Conservation (phyloP, 2,888 invertebrate species). For the Calameuta filiformis region DNA sequence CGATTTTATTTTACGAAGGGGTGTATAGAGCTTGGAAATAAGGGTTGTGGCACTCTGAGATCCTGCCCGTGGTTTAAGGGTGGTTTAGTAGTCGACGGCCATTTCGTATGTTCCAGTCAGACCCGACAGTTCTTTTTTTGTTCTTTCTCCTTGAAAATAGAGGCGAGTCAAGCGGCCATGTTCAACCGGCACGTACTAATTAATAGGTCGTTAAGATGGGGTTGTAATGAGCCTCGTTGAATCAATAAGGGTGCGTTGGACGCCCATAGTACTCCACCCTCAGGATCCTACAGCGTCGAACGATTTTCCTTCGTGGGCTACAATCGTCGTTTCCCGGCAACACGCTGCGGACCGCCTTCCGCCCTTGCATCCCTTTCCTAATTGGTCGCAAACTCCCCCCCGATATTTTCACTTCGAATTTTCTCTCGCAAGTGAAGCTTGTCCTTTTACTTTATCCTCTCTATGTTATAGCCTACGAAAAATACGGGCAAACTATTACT, state of each 20-base stretch:
- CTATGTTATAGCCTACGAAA: conserved; percentile 26
- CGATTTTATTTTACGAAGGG: too few relatives aligned
- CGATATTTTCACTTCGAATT: conserved; percentile 30
- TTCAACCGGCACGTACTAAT: conserved; percentile 38
- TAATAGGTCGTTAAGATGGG: conserved; percentile 45
- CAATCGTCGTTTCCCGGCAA: conserved; percentile 56
- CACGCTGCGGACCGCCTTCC: conserved; percentile 49
- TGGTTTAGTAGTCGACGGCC: too few relatives aligned
- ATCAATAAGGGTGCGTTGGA: conserved; percentile 51
- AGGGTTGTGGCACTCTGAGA: not conserved
- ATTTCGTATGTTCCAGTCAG: too few relatives aligned
- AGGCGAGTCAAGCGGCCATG: conserved; percentile 27
- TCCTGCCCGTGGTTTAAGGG: too few relatives aligned
- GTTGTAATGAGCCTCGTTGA: conserved; percentile 47
- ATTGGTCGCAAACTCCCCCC: conserved; percentile 40
- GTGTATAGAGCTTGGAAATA: too few relatives aligned
- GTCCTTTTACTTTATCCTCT: conserved; percentile 28
- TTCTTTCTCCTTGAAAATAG: conserved; percentile 5
- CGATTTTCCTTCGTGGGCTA: conserved; percentile 41
- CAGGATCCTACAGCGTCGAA: conserved; percentile 26
- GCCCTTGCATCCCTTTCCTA: conserved; percentile 44
- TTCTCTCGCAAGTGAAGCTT: conserved; percentile 15
- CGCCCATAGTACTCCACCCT: conserved; percentile 23
- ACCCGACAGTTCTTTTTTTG: too few relatives aligned
- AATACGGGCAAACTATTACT: too few relatives aligned